phyloP scores from a whole-genome alignment of 1,140 invertebrate species.

The Bradynema listronoti region DNA sequence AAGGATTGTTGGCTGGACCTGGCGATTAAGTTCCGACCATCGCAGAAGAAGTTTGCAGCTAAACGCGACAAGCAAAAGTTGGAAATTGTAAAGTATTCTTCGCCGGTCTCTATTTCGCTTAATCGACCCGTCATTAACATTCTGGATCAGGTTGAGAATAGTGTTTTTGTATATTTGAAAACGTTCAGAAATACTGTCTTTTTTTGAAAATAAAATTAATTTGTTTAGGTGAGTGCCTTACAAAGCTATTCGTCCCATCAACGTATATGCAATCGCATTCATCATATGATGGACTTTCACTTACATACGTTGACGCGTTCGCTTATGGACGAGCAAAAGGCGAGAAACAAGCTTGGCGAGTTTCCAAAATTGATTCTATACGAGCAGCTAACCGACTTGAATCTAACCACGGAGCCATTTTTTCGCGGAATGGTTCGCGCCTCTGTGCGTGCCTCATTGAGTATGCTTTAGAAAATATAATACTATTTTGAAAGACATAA shows the following conservation, averaged over 20 bases:
- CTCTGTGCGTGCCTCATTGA: slow-evolving; percentile 42
- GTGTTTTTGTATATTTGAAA: background rate
- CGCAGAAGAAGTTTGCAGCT: slow-evolving; percentile 37
- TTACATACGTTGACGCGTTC: slow-evolving; percentile 33
- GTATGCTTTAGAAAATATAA: background rate
- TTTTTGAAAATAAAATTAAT: background rate
- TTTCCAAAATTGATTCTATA: slow-evolving; percentile 47
- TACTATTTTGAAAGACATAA: background rate
- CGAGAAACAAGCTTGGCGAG: slow-evolving; percentile 41
- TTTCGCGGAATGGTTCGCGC: slow-evolving; percentile 53
- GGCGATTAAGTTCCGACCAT: slow-evolving; percentile 33
- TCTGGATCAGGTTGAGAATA: slow-evolving; percentile 52
- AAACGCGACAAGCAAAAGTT: slow-evolving; percentile 23
- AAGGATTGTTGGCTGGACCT: slow-evolving; percentile 29
- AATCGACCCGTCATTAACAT: slow-evolving; percentile 59
- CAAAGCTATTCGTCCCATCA: slow-evolving; percentile 32
- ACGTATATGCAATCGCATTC: slow-evolving; percentile 44
- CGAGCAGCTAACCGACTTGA: slow-evolving; percentile 27
- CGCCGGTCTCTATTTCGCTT: slow-evolving; percentile 59
- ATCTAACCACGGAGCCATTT: slow-evolving; percentile 57
- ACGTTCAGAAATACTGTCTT: background rate
- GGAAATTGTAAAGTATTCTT: slow-evolving; percentile 58
- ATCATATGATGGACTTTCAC: slow-evolving; percentile 50
- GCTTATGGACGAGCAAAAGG: slow-evolving; percentile 39
- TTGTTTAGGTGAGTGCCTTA: slow-evolving; percentile 41